Percentiles rank a stretch among this genome's conserved stretches.
These are phyloP conservation scores for Vollenhovia emeryi DNA, from an alignment of 1,140 invertebrate species.

Conservation along the genomic window DNA sequence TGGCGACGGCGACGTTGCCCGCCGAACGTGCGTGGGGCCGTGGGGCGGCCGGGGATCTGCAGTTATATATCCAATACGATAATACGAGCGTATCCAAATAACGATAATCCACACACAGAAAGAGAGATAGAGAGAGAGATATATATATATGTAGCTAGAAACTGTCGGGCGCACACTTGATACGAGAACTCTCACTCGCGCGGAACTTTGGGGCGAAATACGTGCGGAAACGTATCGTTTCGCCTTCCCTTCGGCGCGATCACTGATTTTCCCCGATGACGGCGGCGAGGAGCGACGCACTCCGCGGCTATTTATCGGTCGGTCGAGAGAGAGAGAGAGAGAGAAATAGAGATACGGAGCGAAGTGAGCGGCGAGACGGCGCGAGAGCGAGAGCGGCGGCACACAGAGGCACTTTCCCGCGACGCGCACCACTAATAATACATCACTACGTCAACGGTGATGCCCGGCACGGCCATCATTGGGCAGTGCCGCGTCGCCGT, in stretches of 20 bases:
- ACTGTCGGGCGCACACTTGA: constrained; percentile 17
- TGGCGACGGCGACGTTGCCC: no score
- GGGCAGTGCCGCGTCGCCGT: constrained; percentile 54
- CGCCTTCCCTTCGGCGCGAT: constrained; percentile 38
- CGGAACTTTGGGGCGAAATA: constrained; percentile 27
- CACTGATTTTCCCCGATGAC: constrained; percentile 37
- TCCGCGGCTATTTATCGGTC: constrained; percentile 39
- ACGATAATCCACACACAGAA: constrained; percentile 41
- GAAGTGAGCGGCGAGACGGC: constrained; percentile 45
- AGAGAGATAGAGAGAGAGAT: no score
- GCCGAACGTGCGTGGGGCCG: no score
- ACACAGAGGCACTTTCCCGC: constrained; percentile 50
- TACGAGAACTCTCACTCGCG: constrained; percentile 32
- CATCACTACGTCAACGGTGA: constrained; percentile 58
- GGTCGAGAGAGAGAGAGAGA: no score
- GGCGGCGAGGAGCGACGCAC: constrained; percentile 18
- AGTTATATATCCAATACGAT: constrained; percentile 35
- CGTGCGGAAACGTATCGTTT: constrained; percentile 28
- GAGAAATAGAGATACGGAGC: not conserved
- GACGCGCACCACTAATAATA: constrained; percentile 60
- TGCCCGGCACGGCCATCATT: constrained; percentile 57
- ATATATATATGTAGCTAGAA: no score
- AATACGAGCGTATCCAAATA: constrained; percentile 51
- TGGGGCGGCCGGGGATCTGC: not conserved
- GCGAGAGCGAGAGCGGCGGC: constrained; percentile 58